Percentiles rank a stretch among this genome's conserved stretches.
These are phyloP conservation scores for Steinernema feltiae DNA, from an alignment of 1,140 invertebrate genomes.

Conservation along the genomic window DNA sequence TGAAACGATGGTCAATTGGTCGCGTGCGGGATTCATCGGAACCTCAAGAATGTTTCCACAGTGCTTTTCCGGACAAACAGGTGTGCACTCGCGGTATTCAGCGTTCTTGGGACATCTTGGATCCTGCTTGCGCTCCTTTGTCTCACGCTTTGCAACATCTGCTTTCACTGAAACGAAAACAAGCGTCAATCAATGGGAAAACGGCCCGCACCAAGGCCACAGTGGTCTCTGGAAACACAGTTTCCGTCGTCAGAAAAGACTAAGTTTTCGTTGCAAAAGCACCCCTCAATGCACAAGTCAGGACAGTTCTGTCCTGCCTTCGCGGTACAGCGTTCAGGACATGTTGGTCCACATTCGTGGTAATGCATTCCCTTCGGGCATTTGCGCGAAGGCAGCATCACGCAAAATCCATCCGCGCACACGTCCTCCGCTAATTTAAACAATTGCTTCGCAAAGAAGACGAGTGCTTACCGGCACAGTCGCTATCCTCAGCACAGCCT, in stretches of 20 bases:
- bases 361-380: not conserved
- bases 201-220: too few species aligned
- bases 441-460: not conserved
- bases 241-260: not conserved
- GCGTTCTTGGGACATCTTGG: not conserved
- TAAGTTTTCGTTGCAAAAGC: not conserved
- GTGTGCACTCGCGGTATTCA: not conserved
- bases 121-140: not conserved
- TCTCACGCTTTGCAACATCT: not conserved
- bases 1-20: not conserved
- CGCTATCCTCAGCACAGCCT: not conserved
- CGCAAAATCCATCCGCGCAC: not conserved
- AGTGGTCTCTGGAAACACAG: not conserved
- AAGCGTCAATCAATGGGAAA: not conserved
- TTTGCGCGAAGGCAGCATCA: not conserved
- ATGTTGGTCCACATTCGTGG: not conserved
- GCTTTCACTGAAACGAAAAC: not conserved
- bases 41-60: slow-evolving; percentile 5
- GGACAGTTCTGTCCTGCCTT: not conserved
- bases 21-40: too few species aligned
- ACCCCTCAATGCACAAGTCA: not conserved
- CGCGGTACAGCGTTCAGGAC: not conserved
- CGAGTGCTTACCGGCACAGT: not conserved
- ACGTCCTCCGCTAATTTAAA: not conserved
- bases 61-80: not conserved